Conservation (phyloP, 2,888 invertebrate genomes). For the Anthophora plumipes region DNA sequence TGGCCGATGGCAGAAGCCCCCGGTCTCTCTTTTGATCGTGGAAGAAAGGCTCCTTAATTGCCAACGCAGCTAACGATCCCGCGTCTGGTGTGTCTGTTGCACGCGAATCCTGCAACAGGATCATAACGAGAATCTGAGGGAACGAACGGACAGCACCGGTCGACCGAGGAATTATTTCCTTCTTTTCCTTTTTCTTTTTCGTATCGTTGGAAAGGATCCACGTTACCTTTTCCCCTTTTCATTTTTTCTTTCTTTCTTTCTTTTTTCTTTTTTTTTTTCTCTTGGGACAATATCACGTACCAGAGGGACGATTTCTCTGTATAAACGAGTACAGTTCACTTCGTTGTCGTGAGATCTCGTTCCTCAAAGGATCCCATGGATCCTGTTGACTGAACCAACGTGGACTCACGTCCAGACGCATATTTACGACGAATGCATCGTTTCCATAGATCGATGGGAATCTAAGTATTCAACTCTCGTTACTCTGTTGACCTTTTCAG, state of each 20-base stretch:
- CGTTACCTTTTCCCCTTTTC: neutral
- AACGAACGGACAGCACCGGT: neutral
- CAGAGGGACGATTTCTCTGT: conserved; percentile 4
- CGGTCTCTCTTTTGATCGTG: conserved; percentile 34
- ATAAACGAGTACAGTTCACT: conserved; percentile 21
- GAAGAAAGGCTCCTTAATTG: conserved; percentile 43
- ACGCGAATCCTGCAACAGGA: conserved; percentile 18
- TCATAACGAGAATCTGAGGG: conserved; percentile 51
- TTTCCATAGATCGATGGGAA: neutral
- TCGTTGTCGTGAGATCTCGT: conserved; percentile 31
- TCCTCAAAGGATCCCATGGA: conserved; percentile 28
- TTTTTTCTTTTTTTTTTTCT: neutral
- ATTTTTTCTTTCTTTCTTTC: neutral
- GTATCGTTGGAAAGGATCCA: conserved; percentile 6
- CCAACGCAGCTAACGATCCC: conserved; percentile 54
- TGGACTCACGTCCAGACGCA: conserved; percentile 1
- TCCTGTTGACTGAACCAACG: conserved; percentile 16
- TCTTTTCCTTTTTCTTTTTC: too few species aligned
- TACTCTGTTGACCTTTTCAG: conserved; percentile 17
- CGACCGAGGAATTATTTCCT: conserved; percentile 2
- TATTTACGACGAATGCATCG: neutral
- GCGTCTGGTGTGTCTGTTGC: conserved; percentile 37
- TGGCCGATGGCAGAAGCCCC: conserved; percentile 3
- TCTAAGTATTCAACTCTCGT: conserved; percentile 9
- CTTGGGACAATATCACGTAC: conserved; percentile 17